phyloP scores from a whole-genome alignment of 2,888 invertebrate genomes.

The Serrognathus titanus region DNA sequence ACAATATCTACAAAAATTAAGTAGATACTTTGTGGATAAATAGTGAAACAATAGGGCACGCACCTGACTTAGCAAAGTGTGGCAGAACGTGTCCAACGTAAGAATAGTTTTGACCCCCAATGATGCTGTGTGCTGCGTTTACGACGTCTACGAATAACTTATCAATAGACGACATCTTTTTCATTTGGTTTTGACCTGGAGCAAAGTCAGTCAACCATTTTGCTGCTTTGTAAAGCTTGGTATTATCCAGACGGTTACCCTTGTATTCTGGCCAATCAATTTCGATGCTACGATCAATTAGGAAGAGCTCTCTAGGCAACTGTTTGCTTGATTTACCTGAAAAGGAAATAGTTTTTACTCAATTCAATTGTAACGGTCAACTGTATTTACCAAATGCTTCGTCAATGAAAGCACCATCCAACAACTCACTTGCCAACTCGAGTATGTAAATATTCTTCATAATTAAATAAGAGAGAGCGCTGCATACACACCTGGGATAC shows the following conservation, averaged over 20 bases:
- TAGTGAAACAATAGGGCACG: constrained; percentile 8
- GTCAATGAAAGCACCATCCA: constrained; percentile 58
- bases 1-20: constrained; percentile 38
- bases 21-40: neutral
- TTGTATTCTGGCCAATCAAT: constrained; percentile 58
- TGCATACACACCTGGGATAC: constrained; percentile 59
- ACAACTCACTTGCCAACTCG: constrained; percentile 57
- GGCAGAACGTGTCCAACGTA: constrained; percentile 61
- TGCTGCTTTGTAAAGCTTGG: constrained; percentile 52
- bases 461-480: constrained; percentile 60
- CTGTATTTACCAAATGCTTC: constrained; percentile 54
- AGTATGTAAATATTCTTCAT: constrained; percentile 56
- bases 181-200: constrained; percentile 49
- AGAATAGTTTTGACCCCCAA: constrained; percentile 53
- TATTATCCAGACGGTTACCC: constrained; percentile 55
- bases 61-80: constrained; percentile 63
- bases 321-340: constrained; percentile 32
- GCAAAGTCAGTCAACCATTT: constrained; percentile 61
- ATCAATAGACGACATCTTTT: constrained; percentile 56
- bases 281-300: constrained; percentile 59
- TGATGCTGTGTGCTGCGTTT: constrained; percentile 49
- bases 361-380: no score
- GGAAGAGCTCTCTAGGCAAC: constrained; percentile 56
- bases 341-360: constrained; percentile 15
- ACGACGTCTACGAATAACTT: constrained; percentile 57